Percentiles rank a stretch among this genome's conserved stretches.
These are phyloP conservation scores for Polydesmus complanatus DNA, from an alignment of 2,888 invertebrate species.

Conservation along the genomic window DNA sequence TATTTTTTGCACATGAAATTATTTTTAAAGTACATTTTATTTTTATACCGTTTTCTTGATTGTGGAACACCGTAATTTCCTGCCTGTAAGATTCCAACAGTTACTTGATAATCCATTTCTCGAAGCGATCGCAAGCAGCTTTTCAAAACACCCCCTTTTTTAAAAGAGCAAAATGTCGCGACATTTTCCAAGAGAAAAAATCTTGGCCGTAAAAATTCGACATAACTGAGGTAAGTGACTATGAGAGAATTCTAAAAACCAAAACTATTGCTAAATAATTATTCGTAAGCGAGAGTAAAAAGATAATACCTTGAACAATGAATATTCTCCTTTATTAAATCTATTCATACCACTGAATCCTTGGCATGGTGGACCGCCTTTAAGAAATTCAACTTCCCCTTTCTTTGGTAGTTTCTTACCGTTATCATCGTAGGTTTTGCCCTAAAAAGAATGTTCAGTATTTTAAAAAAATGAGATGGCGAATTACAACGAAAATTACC, in stretches of 20 bases:
- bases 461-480: too few species aligned
- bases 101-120: slow-evolving; percentile 75
- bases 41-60: slow-evolving; percentile 48
- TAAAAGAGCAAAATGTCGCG: slow-evolving; percentile 69
- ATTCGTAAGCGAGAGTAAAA: not conserved
- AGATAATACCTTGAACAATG: slow-evolving; percentile 50
- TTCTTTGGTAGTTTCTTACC: slow-evolving; percentile 48
- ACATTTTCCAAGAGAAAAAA: slow-evolving; percentile 76
- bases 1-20: too few species aligned
- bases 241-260: slow-evolving; percentile 54
- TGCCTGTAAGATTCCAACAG: slow-evolving; percentile 72
- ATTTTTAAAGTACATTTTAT: not conserved
- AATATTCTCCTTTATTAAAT: slow-evolving; percentile 69
- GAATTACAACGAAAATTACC: too few species aligned
- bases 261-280: not conserved
- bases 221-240: slow-evolving; percentile 65
- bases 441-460: too few species aligned
- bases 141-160: slow-evolving; percentile 65
- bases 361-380: slow-evolving; percentile 79
- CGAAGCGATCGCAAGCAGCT: slow-evolving; percentile 59
- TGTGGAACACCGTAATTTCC: slow-evolving; percentile 75
- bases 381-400: slow-evolving; percentile 67
- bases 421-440: slow-evolving; percentile 27
- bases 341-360: slow-evolving; percentile 82
- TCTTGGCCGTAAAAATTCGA: slow-evolving; percentile 69